A percentile compares a stretch with the other conserved stretches of the same genome.
Conservation (phyloP, 2,113 vertebrate genomes). For the Corythornis cristatus region DNA sequence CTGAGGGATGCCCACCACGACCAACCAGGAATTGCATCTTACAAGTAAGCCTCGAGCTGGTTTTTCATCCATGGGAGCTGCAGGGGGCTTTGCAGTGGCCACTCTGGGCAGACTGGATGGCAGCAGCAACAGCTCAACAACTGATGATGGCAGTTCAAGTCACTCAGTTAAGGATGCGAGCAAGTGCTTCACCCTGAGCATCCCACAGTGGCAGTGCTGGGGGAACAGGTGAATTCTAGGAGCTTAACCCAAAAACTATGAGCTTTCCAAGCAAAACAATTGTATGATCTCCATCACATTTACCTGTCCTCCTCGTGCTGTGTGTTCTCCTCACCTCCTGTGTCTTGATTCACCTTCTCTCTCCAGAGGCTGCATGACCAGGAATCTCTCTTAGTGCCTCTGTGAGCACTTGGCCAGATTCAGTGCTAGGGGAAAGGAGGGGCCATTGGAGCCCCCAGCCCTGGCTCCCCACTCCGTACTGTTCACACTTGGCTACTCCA, state of each 20-base stretch:
- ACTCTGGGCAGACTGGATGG: not conserved
- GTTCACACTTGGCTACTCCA: not conserved
- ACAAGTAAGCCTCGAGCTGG: not conserved
- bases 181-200: not conserved
- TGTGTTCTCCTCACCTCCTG: not conserved
- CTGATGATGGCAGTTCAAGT: not conserved
- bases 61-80: not conserved
- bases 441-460: not conserved
- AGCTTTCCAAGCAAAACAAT: no score
- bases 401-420: accelerated
- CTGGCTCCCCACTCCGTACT: not conserved
- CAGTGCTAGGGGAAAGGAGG: accelerated
- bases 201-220: not conserved
- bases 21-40: not conserved
- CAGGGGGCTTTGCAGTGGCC: not conserved
- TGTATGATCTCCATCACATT: not conserved
- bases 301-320: not conserved
- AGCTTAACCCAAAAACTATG: no score
- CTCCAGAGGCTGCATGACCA: not conserved
- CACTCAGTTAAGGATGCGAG: not conserved
- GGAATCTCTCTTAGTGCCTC: not conserved
- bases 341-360: not conserved
- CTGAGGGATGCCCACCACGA: not conserved
- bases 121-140: not conserved
- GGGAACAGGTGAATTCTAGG: not conserved